A percentile compares a stretch with the other conserved stretches of the same genome.
phyloP scores from a whole-genome alignment of 2,113 vertebrate species.

The Aix galericulata region DNA sequence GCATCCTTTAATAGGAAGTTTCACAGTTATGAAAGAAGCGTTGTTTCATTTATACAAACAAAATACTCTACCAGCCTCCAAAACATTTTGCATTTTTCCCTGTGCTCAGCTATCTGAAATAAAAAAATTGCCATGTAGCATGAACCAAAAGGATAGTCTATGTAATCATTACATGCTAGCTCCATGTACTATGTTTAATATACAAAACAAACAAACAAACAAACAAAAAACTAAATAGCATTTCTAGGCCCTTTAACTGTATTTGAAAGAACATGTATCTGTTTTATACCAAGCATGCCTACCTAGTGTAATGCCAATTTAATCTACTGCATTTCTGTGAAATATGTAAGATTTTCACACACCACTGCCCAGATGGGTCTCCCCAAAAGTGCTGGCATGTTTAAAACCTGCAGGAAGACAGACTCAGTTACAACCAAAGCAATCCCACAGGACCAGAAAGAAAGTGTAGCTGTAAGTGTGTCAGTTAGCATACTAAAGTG shows the following conservation, averaged over 20 bases:
- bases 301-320: not conserved
- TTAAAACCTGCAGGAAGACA: not conserved
- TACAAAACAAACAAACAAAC: not conserved
- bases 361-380: not conserved
- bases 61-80: conserved; percentile 7
- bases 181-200: not conserved
- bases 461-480: not conserved
- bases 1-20: conserved; percentile 71
- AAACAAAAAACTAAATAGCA: not conserved
- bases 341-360: not conserved
- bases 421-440: not conserved
- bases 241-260: not conserved
- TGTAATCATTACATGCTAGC: not conserved
- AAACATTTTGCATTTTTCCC: not conserved
- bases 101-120: not conserved
- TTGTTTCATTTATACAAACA: conserved; percentile 59
- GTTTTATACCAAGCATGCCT: not conserved
- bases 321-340: not conserved
- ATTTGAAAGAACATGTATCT: not conserved
- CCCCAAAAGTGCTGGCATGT: not conserved
- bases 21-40: conserved; percentile 71
- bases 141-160: not conserved
- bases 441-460: not conserved
- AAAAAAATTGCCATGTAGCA: not conserved
- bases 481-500: not conserved